These are phyloP conservation scores for Microcebus murinus DNA, from an alignment of 2,113 vertebrate species.

Conservation along the genomic window DNA sequence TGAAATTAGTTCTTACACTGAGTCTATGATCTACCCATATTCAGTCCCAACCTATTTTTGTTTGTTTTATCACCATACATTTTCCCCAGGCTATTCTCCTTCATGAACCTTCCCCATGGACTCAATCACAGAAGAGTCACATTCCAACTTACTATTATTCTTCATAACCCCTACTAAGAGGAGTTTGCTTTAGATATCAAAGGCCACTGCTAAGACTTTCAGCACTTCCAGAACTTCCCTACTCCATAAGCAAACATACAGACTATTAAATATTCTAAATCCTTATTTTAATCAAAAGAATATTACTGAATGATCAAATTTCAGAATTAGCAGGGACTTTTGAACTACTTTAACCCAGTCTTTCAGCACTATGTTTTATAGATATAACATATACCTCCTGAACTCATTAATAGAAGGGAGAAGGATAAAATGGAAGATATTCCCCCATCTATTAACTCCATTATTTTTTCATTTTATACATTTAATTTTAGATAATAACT, in stretches of 20 bases:
- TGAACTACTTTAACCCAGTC: neutral
- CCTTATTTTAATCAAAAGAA: neutral
- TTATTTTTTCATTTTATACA: neutral
- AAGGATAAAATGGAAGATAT: neutral
- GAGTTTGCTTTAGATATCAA: neutral
- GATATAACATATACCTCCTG: neutral
- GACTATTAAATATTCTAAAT: neutral
- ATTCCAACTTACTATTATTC: neutral
- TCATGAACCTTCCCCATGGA: neutral
- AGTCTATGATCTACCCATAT: neutral
- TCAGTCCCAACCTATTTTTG: neutral
- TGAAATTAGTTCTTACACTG: neutral
- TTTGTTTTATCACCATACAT: neutral
- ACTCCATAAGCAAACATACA: neutral
- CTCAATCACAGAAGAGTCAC: neutral
- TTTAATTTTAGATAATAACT: neutral
- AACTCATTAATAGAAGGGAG: neutral
- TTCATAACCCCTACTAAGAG: neutral
- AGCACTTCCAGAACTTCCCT: neutral
- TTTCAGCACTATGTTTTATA: neutral
- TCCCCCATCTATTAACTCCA: neutral
- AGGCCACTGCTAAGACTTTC: neutral
- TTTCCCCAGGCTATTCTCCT: neutral
- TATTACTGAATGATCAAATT: neutral
- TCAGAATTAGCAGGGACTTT: neutral